These are phyloP conservation scores for Camponotus floridanus DNA, from an alignment of 1,140 invertebrate genomes.

Conservation along the genomic window DNA sequence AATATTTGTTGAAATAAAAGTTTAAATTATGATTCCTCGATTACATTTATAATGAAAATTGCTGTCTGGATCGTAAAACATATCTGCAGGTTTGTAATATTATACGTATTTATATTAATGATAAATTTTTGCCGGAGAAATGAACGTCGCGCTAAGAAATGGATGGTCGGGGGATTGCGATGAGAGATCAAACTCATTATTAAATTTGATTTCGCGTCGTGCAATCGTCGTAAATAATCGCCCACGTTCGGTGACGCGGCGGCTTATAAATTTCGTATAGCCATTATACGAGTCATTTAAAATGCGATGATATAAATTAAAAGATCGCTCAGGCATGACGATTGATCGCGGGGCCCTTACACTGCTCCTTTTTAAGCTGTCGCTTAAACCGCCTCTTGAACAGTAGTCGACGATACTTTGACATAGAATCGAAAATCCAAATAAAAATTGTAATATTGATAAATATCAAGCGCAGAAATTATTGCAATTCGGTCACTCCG, in stretches of 20 bases:
- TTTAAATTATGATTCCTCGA: background rate
- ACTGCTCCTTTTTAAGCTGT: background rate
- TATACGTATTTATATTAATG: constrained; percentile 5
- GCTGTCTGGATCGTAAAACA: background rate
- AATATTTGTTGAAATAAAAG: background rate
- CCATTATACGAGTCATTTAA: constrained; percentile 73
- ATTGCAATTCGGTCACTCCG: background rate
- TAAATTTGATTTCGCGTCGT: constrained; percentile 66
- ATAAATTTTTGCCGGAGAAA: background rate
- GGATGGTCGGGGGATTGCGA: constrained; percentile 41
- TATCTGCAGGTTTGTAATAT: background rate
- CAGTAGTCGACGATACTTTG: constrained; percentile 5
- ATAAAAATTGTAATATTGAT: background rate
- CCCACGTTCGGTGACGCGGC: constrained; percentile 66
- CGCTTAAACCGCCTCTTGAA: background rate
- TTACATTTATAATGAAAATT: background rate
- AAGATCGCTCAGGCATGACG: constrained; percentile 62
- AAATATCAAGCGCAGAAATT: background rate
- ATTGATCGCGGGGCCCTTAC: constrained; percentile 68
- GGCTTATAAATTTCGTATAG: constrained; percentile 75
- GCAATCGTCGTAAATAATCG: constrained; percentile 76
- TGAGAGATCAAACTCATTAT: constrained; percentile 77
- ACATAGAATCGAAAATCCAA: background rate
- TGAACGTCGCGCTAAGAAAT: background rate
- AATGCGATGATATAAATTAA: constrained; percentile 78